Evolutionary conservation across 2,888 invertebrate species (phyloP).

Genomic region (Agriopis aurantiaria): DNA sequence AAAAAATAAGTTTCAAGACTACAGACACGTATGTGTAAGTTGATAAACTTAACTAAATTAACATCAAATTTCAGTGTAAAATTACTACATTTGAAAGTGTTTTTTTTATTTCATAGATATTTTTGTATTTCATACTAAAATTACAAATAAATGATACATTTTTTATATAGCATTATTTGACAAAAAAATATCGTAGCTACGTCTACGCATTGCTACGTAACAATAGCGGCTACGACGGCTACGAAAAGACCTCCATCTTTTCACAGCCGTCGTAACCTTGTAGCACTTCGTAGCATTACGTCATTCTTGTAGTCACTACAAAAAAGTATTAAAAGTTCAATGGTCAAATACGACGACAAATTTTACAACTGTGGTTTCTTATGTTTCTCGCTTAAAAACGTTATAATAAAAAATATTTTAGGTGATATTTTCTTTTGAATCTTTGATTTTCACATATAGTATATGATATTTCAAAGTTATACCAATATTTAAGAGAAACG

Average conservation of each 20-base stretch:
- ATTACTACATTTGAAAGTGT: not conserved
- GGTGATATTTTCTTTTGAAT: too few species aligned
- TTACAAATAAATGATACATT: not conserved
- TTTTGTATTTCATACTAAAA: not conserved
- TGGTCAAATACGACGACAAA: too few species aligned
- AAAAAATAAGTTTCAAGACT: slow-evolving; percentile 42
- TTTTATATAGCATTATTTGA: not conserved
- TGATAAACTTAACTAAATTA: slow-evolving; percentile 6
- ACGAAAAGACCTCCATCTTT: not conserved
- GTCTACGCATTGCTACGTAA: not conserved
- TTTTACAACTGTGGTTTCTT: too few species aligned
- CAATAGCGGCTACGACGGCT: too few species aligned
- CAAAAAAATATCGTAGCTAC: not conserved
- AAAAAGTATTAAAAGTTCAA: not conserved
- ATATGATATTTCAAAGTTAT: too few species aligned
- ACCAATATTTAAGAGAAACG: too few species aligned
- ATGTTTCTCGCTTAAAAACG: too few species aligned
- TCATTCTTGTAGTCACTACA: too few species aligned
- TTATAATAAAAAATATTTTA: too few species aligned
- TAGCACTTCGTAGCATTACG: not conserved
- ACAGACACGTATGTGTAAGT: slow-evolving; percentile 29
- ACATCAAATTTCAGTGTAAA: slow-evolving; percentile 1
- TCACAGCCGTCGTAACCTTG: not conserved
- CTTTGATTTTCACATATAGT: too few species aligned
- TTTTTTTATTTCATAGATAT: not conserved